phyloP scores from a whole-genome alignment of 2,113 vertebrate genomes.

The Xyrauchen texanus region DNA sequence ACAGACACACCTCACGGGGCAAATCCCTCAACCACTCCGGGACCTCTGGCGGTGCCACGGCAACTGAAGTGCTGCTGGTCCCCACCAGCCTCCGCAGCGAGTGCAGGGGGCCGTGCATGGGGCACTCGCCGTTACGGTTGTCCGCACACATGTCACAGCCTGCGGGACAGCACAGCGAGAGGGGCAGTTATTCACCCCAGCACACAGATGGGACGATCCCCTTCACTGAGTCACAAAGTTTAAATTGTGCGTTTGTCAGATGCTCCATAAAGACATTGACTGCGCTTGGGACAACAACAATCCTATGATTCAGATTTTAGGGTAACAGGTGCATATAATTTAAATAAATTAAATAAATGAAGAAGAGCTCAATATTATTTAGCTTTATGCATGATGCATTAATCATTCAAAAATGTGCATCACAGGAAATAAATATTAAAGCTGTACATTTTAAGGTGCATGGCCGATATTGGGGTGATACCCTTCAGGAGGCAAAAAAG shows the following conservation, averaged over 20 bases:
- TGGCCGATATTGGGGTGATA: too few relatives aligned
- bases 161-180: conserved; percentile 59
- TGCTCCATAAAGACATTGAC: background rate
- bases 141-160: conserved; percentile 99
- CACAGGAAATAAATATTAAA: too few relatives aligned
- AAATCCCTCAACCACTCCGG: conserved; percentile 95
- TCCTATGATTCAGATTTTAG: too few relatives aligned
- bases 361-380: too few relatives aligned
- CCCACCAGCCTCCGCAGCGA: conserved; percentile 93
- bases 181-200: conserved; percentile 34
- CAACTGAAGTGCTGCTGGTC: conserved; percentile 83
- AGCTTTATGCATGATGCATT: too few relatives aligned
- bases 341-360: too few relatives aligned
- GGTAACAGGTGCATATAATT: too few relatives aligned
- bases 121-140: conserved; percentile 96
- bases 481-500: too few relatives aligned
- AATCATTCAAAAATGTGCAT: too few relatives aligned
- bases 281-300: background rate
- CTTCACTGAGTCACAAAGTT: conserved; percentile 2
- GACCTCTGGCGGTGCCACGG: conserved; percentile 86
- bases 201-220: conserved; percentile 34
- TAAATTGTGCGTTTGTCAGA: conserved; percentile 8
- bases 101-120: conserved; percentile 97
- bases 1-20: conserved; percentile 94
- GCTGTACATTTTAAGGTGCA: too few relatives aligned